Evolutionary conservation across 2,113 vertebrate species (phyloP), one percentile per base, ranked within the genome.

Genomic region (Boulengeromyrus knoepffleri): DNA sequence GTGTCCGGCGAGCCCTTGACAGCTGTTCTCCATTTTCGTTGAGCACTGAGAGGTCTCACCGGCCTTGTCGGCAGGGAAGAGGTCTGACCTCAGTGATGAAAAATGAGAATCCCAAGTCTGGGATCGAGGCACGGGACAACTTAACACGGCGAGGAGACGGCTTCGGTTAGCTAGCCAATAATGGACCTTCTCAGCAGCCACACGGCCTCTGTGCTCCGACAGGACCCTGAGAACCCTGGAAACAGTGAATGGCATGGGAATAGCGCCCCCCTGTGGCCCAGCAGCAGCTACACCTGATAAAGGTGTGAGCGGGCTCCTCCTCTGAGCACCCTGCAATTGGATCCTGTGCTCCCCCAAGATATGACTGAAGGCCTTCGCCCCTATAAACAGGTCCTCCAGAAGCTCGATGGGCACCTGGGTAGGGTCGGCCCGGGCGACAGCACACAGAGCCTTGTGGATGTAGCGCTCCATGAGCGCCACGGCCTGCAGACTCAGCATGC

Each of bases 331-430:
- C 27, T 46, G 89, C 56, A 91, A 80, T 36, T 94, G 93, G 2
- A 8, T 12, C 66, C 88, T 92, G 39, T 92, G 91, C 89, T 95
- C 93, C 10, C 91, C 90, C 42, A 94, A 88, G n/a, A 87, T 90
- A n/a, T 93, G 94, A 91, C 93, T 96, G 3, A 94, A 96, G 24
- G 95, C 62, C 36, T 92, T 93, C 0, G 91, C 87, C 0, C 94
- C 94, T 52, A 89, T 87, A 74, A 95, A 49, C 90, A 95, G 91
- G 56, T 96, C 95, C 87, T 94, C 92, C 88, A 96, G 88, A 5
- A 92, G 91, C 3, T 95, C 94, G 49, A 84, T 91, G 5, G 94
- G 92, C 42, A 95, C 58, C 0, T 85, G 56, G 5, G 91, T 90
- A 0, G 94, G 58, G 6, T 93, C 90, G 5, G 92, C 89, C 24